These are phyloP conservation scores for Lasioglossum marginatum DNA, from an alignment of 2,888 invertebrate genomes.

Conservation along the genomic window DNA sequence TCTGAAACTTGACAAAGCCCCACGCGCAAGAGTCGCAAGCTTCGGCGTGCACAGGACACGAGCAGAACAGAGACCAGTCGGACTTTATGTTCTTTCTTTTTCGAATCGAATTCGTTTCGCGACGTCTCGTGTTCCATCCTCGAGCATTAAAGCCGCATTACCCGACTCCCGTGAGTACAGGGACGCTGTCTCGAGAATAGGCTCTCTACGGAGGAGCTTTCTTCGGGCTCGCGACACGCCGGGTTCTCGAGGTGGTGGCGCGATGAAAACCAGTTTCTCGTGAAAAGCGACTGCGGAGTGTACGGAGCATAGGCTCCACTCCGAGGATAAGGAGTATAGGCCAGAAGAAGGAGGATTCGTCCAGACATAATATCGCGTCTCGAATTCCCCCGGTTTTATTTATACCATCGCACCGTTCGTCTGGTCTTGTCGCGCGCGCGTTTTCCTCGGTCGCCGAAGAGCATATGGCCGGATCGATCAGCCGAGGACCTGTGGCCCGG, in stretches of 20 bases:
- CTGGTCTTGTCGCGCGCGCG: not conserved
- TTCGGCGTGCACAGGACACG: not conserved
- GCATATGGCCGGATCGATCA: slow-evolving; percentile 51
- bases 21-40: not conserved
- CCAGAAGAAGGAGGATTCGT: slow-evolving; percentile 55
- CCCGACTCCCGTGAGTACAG: slow-evolving; percentile 65
- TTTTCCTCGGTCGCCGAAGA: not conserved
- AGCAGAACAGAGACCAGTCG: not conserved
- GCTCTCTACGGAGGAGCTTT: slow-evolving; percentile 45
- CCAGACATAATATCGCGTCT: slow-evolving; percentile 63
- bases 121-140: slow-evolving; percentile 61
- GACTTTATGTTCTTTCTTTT: not conserved
- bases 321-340: slow-evolving; percentile 31
- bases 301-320: not conserved
- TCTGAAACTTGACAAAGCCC: not conserved
- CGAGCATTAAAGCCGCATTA: slow-evolving; percentile 64
- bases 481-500: slow-evolving; percentile 31
- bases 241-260: slow-evolving; percentile 49
- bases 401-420: slow-evolving; percentile 39
- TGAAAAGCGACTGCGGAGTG: slow-evolving; percentile 61
- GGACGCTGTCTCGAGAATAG: slow-evolving; percentile 39
- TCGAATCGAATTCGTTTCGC: slow-evolving; percentile 47
- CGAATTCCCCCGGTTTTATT: slow-evolving; percentile 62
- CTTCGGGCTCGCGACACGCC: slow-evolving; percentile 39
- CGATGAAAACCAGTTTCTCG: slow-evolving; percentile 69